Percentiles rank a stretch among this genome's conserved stretches.
Conservation (phyloP, 2,113 vertebrate species). For the Silurus meridionalis region DNA sequence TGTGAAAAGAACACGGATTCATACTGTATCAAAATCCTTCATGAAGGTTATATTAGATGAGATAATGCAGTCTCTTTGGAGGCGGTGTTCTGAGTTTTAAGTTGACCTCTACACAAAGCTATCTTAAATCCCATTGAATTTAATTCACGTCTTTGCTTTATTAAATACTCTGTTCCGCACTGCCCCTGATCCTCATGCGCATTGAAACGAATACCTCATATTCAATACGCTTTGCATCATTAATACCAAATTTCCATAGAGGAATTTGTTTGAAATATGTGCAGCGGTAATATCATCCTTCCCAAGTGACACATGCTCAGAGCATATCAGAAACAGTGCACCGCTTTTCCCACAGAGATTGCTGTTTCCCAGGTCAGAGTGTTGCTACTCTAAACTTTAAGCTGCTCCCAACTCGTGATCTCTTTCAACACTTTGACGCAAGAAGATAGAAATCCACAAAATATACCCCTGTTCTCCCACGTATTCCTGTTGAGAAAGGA, state of each 20-base stretch:
- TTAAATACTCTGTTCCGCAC: slow-evolving; percentile 11
- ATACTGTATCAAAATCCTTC: slow-evolving; percentile 37
- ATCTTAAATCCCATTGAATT: slow-evolving; percentile 18
- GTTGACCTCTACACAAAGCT: slow-evolving; percentile 4
- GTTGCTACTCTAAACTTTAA: slow-evolving; percentile 22
- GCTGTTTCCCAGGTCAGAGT: slow-evolving; percentile 67
- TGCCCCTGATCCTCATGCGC: neutral
- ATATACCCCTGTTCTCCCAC: slow-evolving; percentile 20
- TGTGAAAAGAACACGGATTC: slow-evolving; percentile 36
- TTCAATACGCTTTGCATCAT: slow-evolving; percentile 17
- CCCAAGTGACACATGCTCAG: slow-evolving; percentile 66
- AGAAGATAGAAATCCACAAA: slow-evolving; percentile 63
- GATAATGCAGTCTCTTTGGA: slow-evolving; percentile 21
- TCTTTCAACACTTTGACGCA: neutral
- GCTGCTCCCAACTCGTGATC: neutral
- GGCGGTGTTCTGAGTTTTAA: neutral
- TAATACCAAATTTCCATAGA: slow-evolving; percentile 28
- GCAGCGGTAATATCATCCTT: slow-evolving; percentile 70
- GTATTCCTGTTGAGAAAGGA: slow-evolving; percentile 14
- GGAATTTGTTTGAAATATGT: slow-evolving; percentile 59
- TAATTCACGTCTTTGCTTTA: neutral
- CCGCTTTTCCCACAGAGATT: slow-evolving; percentile 72
- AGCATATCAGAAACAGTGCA: slow-evolving; percentile 68
- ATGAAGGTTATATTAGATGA: slow-evolving; percentile 38
- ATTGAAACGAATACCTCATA: neutral